These are phyloP conservation scores for Protaetia brevitarsis DNA, from an alignment of 1,140 invertebrate genomes.

Conservation along the genomic window DNA sequence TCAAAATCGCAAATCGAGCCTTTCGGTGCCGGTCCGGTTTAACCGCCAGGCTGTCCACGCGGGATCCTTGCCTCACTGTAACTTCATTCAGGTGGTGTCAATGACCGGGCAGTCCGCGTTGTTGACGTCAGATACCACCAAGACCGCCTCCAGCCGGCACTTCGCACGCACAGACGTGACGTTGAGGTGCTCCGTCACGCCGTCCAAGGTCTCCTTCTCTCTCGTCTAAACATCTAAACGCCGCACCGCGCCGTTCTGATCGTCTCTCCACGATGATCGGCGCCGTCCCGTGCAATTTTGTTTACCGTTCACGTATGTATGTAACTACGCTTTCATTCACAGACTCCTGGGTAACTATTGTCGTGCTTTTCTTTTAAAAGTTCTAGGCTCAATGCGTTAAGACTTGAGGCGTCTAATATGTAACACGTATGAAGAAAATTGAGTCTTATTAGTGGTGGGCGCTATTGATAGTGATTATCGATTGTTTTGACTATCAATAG, in stretches of 20 bases:
- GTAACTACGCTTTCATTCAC: slow-evolving; percentile 5
- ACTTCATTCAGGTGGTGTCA: slow-evolving; percentile 7
- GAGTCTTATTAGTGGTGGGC: too few species aligned
- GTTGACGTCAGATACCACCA: slow-evolving; percentile 10
- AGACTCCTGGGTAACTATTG: neutral
- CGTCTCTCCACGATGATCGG: neutral
- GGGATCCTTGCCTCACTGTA: neutral
- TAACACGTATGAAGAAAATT: too few species aligned
- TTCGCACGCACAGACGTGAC: slow-evolving; percentile 9
- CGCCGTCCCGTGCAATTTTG: slow-evolving; percentile 4
- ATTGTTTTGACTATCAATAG: too few species aligned
- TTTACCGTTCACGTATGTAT: neutral
- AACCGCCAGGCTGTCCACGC: neutral
- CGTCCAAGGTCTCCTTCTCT: slow-evolving; percentile 7
- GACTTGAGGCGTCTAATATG: too few species aligned
- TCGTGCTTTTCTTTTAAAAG: too few species aligned
- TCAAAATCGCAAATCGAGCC: slow-evolving; percentile 10
- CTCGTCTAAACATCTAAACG: slow-evolving; percentile 7
- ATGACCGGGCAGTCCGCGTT: slow-evolving; percentile 11
- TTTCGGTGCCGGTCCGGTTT: neutral
- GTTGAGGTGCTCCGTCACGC: slow-evolving; percentile 12
- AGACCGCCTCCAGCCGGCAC: neutral
- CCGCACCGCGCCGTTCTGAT: too few species aligned
- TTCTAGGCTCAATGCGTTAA: too few species aligned
- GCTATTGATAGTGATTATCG: too few species aligned